Conservation (phyloP, 2,888 invertebrate species). For the Corythucha ciliata region DNA sequence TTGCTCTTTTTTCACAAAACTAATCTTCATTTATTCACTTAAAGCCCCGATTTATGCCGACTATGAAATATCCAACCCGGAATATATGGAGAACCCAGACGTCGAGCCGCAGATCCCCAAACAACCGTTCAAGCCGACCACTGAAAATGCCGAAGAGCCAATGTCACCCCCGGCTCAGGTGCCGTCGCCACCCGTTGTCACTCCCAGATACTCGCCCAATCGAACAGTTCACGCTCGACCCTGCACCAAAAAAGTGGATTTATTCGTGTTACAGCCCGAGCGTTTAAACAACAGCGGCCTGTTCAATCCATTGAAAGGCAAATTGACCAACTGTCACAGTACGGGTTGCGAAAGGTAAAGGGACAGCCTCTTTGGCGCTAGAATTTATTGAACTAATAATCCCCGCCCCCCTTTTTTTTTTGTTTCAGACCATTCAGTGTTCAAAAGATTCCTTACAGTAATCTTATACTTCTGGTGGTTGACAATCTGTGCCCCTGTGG, state of each 20-base stretch:
- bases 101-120: slow-evolving; percentile 4
- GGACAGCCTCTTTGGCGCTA: too few species aligned
- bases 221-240: slow-evolving; percentile 47
- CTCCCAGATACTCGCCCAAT: slow-evolving; percentile 45
- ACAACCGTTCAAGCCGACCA: slow-evolving; percentile 5
- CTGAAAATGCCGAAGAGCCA: slow-evolving; percentile 15
- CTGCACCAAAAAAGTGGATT: slow-evolving; percentile 79
- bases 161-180: slow-evolving; percentile 37
- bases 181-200: slow-evolving; percentile 38
- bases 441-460: slow-evolving; percentile 82
- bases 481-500: slow-evolving; percentile 83
- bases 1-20: slow-evolving; percentile 8
- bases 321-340: slow-evolving; percentile 76
- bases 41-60: slow-evolving; percentile 2
- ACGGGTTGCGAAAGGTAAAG: slow-evolving; percentile 76
- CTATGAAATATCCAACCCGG: slow-evolving; percentile 14
- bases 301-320: slow-evolving; percentile 78
- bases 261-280: slow-evolving; percentile 74
- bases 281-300: slow-evolving; percentile 65
- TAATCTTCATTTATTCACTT: too few species aligned
- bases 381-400: too few species aligned
- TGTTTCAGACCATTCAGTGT: slow-evolving; percentile 73
- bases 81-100: slow-evolving; percentile 19
- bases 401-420: too few species aligned
- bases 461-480: slow-evolving; percentile 77